Conservation (phyloP, 2,113 vertebrate genomes). For the Trichomycterus rosablanca region DNA sequence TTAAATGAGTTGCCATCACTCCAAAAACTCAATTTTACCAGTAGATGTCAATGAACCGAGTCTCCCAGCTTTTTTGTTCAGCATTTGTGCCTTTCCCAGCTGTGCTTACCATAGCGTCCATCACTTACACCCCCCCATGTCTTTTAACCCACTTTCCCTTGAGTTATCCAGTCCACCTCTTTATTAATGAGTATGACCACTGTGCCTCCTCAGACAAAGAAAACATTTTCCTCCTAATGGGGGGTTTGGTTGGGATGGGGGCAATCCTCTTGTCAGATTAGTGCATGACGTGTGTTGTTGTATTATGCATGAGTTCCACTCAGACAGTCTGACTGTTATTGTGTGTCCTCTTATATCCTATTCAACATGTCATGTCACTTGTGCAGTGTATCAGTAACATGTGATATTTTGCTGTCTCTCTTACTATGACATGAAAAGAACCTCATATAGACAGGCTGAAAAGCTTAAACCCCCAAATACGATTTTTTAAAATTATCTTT, state of each 20-base stretch:
- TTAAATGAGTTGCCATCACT: too few species aligned
- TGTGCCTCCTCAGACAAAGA: constrained; percentile 31
- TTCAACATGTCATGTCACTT: not conserved
- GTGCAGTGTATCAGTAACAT: not conserved
- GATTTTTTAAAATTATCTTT: too few species aligned
- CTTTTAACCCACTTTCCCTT: constrained; percentile 42
- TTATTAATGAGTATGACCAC: constrained; percentile 32
- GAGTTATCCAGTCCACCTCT: not conserved
- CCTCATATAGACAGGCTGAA: not conserved
- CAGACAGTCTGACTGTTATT: not conserved
- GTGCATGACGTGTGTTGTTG: constrained; percentile 5
- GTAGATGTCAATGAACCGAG: too few species aligned
- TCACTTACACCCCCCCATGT: not conserved
- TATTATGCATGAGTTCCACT: constrained; percentile 11
- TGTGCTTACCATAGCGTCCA: constrained; percentile 39
- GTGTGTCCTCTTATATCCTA: not conserved
- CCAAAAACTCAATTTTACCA: too few species aligned
- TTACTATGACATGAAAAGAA: too few species aligned
- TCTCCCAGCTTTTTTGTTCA: not conserved
- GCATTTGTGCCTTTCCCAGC: constrained; percentile 37
- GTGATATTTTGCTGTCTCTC: not conserved
- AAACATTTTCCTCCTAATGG: constrained; percentile 30
- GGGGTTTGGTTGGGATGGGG: not conserved
- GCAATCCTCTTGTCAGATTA: constrained; percentile 72
- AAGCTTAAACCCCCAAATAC: too few species aligned